Percentiles rank a stretch among this genome's conserved stretches.
These are phyloP conservation scores for Brenthis ino DNA, from an alignment of 2,888 invertebrate species.

Conservation along the genomic window DNA sequence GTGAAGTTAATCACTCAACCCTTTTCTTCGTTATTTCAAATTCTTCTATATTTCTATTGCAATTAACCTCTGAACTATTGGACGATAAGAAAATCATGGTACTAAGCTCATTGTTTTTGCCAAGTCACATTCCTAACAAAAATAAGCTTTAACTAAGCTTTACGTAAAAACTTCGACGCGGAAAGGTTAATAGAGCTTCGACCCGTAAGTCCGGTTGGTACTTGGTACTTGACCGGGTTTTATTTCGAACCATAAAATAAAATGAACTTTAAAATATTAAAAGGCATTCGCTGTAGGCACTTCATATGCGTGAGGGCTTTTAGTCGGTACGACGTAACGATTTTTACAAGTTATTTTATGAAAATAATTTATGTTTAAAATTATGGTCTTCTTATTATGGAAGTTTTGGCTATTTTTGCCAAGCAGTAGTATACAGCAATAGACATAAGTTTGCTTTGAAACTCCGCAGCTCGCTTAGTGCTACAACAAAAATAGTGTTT, in stretches of 20 bases:
- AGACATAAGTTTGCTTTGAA: no score
- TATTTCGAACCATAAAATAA: slow-evolving; percentile 63
- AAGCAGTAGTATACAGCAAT: no score
- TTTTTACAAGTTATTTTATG: neutral
- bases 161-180: slow-evolving; percentile 19
- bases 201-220: slow-evolving; percentile 42
- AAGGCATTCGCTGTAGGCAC: slow-evolving; percentile 47
- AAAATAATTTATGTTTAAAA: neutral
- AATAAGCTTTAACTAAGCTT: slow-evolving; percentile 13
- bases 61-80: neutral
- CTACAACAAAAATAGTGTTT: no score
- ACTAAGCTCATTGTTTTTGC: slow-evolving; percentile 6
- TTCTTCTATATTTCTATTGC: neutral
- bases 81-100: neutral
- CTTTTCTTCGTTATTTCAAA: neutral
- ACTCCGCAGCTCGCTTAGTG: no score
- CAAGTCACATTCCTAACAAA: slow-evolving; percentile 15
- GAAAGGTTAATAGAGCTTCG: slow-evolving; percentile 32
- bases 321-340: neutral
- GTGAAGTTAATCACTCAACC: no score
- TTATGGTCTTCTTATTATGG: no score
- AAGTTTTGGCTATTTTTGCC: no score
- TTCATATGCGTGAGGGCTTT: neutral
- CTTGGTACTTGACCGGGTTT: slow-evolving; percentile 54
- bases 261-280: slow-evolving; percentile 71